These are phyloP conservation scores for Lutjanus campechanus DNA, from an alignment of 2,797 vertebrate genomes.

Conservation along the genomic window DNA sequence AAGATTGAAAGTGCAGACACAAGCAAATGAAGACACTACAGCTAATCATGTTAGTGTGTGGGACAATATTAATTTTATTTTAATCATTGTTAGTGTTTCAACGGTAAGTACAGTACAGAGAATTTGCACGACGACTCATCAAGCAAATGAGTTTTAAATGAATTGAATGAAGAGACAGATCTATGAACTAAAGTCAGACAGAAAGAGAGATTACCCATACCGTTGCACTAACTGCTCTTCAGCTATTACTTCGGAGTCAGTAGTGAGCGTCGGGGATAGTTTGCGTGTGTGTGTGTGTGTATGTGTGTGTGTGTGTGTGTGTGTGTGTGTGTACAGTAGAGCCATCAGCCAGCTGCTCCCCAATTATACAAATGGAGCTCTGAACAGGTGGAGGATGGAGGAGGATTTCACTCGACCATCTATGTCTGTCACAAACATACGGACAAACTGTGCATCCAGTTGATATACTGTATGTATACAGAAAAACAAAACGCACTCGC, in stretches of 20 bases:
- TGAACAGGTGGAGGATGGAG: slow-evolving; percentile 73
- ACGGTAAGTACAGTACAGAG: slow-evolving; percentile 30
- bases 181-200: slow-evolving; percentile 19
- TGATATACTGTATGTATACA: slow-evolving; percentile 7
- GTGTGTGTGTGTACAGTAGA: slow-evolving; percentile 40
- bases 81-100: slow-evolving; percentile 53
- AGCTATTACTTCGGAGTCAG: slow-evolving; percentile 60
- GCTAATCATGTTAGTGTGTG: slow-evolving; percentile 39
- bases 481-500: slow-evolving; percentile 9
- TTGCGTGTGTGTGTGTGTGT: neutral
- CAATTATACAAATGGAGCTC: slow-evolving; percentile 72
- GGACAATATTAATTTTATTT: slow-evolving; percentile 51
- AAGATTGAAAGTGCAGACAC: neutral
- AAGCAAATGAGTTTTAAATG: slow-evolving; percentile 58
- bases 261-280: slow-evolving; percentile 33
- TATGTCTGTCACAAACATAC: slow-evolving; percentile 44
- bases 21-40: neutral
- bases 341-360: slow-evolving; percentile 69
- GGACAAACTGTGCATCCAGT: slow-evolving; percentile 27
- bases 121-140: slow-evolving; percentile 49
- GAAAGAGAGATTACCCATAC: slow-evolving; percentile 45
- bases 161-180: slow-evolving; percentile 41
- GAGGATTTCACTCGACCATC: slow-evolving; percentile 35
- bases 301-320: slow-evolving; percentile 16
- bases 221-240: slow-evolving; percentile 51